A percentile compares a stretch with the other conserved stretches of the same genome.
Evolutionary conservation across 1,140 invertebrate species (phyloP).

Genomic region (Anastrepha obliqua): DNA sequence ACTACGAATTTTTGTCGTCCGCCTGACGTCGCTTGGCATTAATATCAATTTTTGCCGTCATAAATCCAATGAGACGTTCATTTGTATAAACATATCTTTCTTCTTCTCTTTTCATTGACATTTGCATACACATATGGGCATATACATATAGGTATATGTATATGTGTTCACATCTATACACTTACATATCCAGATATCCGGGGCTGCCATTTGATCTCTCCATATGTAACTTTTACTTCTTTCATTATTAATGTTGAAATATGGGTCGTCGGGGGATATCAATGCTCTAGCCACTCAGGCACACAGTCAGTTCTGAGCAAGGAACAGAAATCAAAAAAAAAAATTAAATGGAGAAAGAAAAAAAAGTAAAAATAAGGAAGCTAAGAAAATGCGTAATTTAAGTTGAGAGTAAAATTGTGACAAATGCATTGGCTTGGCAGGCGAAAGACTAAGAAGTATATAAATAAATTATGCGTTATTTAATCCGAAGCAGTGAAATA

Average conservation of each 20-base stretch:
- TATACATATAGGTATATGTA: background rate
- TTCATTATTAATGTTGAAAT: conserved; percentile 36
- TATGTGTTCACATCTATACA: background rate
- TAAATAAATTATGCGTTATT: no score
- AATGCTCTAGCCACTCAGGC: background rate
- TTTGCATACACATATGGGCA: conserved; percentile 4
- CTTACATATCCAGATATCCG: background rate
- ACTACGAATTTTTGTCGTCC: background rate
- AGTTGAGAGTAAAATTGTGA: conserved; percentile 8
- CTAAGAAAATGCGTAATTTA: background rate
- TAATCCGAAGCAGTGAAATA: no score
- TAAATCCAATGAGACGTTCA: conserved; percentile 34
- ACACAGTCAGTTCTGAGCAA: background rate
- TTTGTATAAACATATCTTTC: background rate
- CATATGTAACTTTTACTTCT: background rate
- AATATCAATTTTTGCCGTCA: conserved; percentile 45
- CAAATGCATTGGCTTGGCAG: background rate
- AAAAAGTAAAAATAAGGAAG: background rate
- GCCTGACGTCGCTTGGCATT: conserved; percentile 9
- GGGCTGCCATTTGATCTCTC: background rate
- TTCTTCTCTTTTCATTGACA: background rate
- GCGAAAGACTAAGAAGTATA: background rate
- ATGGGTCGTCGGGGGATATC: conserved; percentile 11
- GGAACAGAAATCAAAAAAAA: no score
- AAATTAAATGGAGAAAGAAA: no score